phyloP scores from a whole-genome alignment of 2,888 invertebrate species.

The Tromatobia lineatoria region DNA sequence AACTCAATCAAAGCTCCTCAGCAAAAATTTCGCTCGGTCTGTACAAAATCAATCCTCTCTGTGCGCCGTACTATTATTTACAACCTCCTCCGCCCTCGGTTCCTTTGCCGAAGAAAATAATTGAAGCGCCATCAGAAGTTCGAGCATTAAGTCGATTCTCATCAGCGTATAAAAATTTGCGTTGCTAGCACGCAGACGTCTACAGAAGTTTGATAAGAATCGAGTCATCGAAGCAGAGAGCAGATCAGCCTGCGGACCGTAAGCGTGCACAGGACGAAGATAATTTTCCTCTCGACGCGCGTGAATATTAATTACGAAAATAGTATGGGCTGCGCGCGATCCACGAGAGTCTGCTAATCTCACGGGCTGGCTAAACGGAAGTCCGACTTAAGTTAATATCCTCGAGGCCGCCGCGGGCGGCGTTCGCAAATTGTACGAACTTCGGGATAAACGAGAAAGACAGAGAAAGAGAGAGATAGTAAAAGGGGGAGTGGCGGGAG shows the following conservation, averaged over 20 bases:
- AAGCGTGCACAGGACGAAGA: constrained; percentile 39
- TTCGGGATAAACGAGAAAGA: constrained; percentile 60
- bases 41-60: neutral
- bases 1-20: neutral
- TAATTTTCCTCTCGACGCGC: constrained; percentile 65
- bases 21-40: neutral
- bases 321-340: constrained; percentile 64
- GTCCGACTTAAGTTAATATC: constrained; percentile 77
- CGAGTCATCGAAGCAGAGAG: constrained; percentile 35
- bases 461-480: constrained; percentile 26
- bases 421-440: constrained; percentile 69
- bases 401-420: constrained; percentile 51
- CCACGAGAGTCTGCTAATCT: constrained; percentile 63
- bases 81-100: too few species aligned
- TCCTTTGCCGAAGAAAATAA: neutral
- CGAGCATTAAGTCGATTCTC: constrained; percentile 44
- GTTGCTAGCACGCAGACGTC: constrained; percentile 5
- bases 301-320: constrained; percentile 78
- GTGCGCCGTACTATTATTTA: neutral
- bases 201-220: constrained; percentile 54
- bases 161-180: constrained; percentile 35
- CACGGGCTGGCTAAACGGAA: constrained; percentile 69
- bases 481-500: neutral
- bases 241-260: constrained; percentile 13
- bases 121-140: constrained; percentile 36